Conservation (phyloP, 2,888 invertebrate genomes). For the Philopedon plagiatum region DNA sequence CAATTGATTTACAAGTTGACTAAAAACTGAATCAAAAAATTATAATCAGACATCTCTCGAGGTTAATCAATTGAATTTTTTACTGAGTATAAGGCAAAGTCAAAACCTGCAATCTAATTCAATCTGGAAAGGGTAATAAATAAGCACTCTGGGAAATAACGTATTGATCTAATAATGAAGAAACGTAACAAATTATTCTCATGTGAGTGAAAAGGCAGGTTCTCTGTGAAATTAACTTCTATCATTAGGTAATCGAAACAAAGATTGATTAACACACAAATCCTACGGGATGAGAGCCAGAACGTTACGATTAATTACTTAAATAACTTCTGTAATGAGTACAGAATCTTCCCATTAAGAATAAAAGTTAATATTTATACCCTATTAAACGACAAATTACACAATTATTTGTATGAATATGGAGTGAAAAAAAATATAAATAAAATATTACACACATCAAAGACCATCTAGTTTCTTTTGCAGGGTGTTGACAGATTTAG, state of each 20-base stretch:
- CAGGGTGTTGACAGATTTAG: too few species aligned
- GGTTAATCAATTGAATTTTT: too few species aligned
- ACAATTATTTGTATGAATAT: too few species aligned
- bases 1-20: too few species aligned
- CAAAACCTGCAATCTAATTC: background rate
- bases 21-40: background rate
- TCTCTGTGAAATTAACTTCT: constrained; percentile 12
- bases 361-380: too few species aligned
- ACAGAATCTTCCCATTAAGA: background rate
- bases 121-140: constrained; percentile 8
- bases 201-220: constrained; percentile 18
- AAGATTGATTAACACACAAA: constrained; percentile 20
- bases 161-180: constrained; percentile 5
- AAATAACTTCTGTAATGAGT: constrained; percentile 4
- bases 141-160: constrained; percentile 13
- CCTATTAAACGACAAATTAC: too few species aligned
- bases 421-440: too few species aligned
- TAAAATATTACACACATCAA: too few species aligned
- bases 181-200: constrained; percentile 22
- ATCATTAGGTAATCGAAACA: constrained; percentile 16
- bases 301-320: constrained; percentile 5
- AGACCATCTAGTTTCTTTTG: too few species aligned
- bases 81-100: too few species aligned
- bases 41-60: too few species aligned
- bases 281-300: constrained; percentile 7